Base-by-base conservation (phyloP, 1,140 invertebrate species). In the Orussus abietinus region DNA sequence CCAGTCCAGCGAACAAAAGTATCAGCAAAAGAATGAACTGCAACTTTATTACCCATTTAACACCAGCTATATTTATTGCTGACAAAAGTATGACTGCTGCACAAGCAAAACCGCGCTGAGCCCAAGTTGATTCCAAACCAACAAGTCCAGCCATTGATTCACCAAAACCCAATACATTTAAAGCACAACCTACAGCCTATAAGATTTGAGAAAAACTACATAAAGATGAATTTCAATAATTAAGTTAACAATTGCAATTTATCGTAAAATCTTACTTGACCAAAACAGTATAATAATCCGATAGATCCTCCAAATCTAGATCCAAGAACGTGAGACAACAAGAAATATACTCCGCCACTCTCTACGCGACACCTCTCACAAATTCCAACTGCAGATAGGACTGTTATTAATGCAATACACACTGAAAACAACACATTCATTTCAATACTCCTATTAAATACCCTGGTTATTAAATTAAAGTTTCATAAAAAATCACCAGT, bases 291-390 rank as follows among this genome's bases (percentile, higher is more conserved):
- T 3, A 98, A 75, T 37, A 98, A 72, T 31, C 93, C 93, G 11
- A 97, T 77, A 32, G 93, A 84, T 11, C 91, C 92, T 5, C 92
- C 95, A 63, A 95, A 85, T 60, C 90, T 79, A 4, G 90, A 91
- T 22, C 95, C 95, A 6, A 98, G 72, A 3, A 96, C 93, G 65
- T 97, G 92, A 0, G 92, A 90, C 21, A 98, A 70, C 31, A 98
- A 76, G 72, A 96, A 96, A 72, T 97, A 97, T 10, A 98, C 91
- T 17, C 94, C 94, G 18, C 94, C 94, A 75, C 89, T 93, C 74
- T 92, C 89, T 55, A 96, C 86, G 49, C 90, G 80, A 74, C 92
- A 95, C 66, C 93, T 71, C 74, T 97, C 92, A 75, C 92, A 96
- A 56, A 98, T 95, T 28, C 93, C 94, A 36, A 97, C 90, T 18